These are phyloP conservation scores for Pardosa pseudoannulata DNA, from an alignment of 2,888 invertebrate genomes.

Conservation along the genomic window DNA sequence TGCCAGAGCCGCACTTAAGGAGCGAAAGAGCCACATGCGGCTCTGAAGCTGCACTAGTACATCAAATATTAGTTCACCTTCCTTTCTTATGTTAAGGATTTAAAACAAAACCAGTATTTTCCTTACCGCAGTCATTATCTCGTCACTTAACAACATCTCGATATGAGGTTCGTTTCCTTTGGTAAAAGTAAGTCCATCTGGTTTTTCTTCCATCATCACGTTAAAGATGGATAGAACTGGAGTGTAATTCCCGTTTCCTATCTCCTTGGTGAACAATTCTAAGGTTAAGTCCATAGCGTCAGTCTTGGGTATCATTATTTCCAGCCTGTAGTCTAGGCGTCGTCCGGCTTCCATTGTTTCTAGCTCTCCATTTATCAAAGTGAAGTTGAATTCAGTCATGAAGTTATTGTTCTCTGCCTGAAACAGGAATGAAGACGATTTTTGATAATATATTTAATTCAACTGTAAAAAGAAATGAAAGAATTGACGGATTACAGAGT, in stretches of 20 bases:
- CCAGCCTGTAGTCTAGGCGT: constrained; percentile 59
- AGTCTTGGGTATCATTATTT: constrained; percentile 69
- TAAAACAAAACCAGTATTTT: no score
- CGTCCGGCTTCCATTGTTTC: constrained; percentile 64
- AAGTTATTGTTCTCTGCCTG: constrained; percentile 51
- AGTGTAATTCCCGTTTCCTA: constrained; percentile 58
- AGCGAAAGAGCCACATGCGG: no score
- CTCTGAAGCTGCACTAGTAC: no score
- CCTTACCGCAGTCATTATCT: constrained; percentile 60
- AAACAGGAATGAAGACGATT: no score
- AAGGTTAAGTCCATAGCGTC: constrained; percentile 70
- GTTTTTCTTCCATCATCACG: constrained; percentile 52
- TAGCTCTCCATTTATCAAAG: constrained; percentile 40
- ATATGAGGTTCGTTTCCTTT: constrained; percentile 45
- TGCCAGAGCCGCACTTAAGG: no score
- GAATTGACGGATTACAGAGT: no score
- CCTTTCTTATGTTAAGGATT: no score
- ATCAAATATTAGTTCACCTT: no score
- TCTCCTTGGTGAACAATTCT: constrained; percentile 73
- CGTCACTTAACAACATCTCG: constrained; percentile 57
- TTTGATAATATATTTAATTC: no score
- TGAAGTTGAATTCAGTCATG: constrained; percentile 63
- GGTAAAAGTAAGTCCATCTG: constrained; percentile 43
- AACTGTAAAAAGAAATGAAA: no score
- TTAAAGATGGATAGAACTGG: constrained; percentile 72